A percentile compares a stretch with the other conserved stretches of the same genome.
Conservation (phyloP, 1,140 invertebrate species). For the Neocloeon triangulifer region DNA sequence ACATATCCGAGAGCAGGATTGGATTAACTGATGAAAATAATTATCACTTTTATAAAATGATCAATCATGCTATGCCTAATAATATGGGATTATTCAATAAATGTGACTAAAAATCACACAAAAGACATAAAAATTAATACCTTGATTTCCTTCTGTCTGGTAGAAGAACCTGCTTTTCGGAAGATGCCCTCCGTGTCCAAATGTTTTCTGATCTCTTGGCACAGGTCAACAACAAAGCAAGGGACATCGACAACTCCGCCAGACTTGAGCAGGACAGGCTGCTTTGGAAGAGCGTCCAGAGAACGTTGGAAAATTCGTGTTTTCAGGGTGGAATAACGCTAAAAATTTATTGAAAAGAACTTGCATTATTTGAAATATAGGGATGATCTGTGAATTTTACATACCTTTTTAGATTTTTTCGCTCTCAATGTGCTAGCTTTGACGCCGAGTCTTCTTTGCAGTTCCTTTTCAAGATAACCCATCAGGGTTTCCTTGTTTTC, state of each 20-base stretch:
- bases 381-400: no score
- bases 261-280: conserved; percentile 30
- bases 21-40: neutral
- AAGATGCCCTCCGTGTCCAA: conserved; percentile 57
- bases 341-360: no score
- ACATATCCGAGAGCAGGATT: conserved; percentile 1
- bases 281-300: conserved; percentile 28
- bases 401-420: no score
- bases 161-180: conserved; percentile 58
- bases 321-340: no score
- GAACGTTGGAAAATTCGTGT: conserved; percentile 35
- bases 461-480: no score
- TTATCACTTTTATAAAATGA: no score
- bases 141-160: conserved; percentile 55
- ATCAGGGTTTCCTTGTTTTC: no score
- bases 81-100: conserved; percentile 5
- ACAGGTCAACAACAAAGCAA: conserved; percentile 47
- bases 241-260: conserved; percentile 40
- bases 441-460: no score
- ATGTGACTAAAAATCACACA: conserved; percentile 8
- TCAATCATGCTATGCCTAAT: neutral
- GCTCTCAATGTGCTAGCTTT: no score
- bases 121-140: conserved; percentile 16
- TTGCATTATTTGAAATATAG: no score
- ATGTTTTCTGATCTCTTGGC: conserved; percentile 36